Base-by-base conservation (phyloP, 2,797 vertebrate genomes). In the Apogon talboti region DNA sequence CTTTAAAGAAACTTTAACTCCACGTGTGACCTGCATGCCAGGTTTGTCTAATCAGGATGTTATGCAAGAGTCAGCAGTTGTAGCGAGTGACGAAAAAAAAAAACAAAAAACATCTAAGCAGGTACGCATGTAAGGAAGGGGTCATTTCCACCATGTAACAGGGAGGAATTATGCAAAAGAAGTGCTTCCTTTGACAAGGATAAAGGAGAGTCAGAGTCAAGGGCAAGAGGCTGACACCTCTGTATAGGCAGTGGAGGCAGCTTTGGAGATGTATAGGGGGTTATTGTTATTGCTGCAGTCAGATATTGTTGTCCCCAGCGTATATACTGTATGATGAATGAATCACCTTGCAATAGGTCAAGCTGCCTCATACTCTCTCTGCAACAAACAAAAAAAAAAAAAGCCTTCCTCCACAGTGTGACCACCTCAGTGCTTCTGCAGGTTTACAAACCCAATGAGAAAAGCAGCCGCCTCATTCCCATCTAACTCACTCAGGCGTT, bases 341-440 rank as follows among this genome's bases (percentile, higher is more conserved):
- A 84, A 85, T 90, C 90, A 91, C 90, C 88, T 90, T 89, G 89
- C 74, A 21, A 83, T 82, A 81, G 86, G 88, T 91, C 85, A 83
- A 66, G 47, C 72, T 45, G 50, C 57, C 50, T 76, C 67, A 42
- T 42, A 46, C 15, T 0, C 10, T 62, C 54, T 47, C 62, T 74
- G 71, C 79, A 77, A 76, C 53, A 69, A 68, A 69, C 56, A 77
- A 67, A 81, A 74, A 35, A 35, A 77, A 67, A 81, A 74, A 35
- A 35, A 75, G 46, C 21, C 64, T 45, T 54, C 70, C 70, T 71
- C 50, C 11, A 40, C 50, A 58, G 21, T 45, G 56, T 28, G 72
- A 50, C 74, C 59, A 56, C 65, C 53, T 68, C 14, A 4, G 30
- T 7, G 47, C n/a, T 44, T 12, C n/a, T 4, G 35, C 12, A 9